phyloP scores from a whole-genome alignment of 1,140 invertebrate genomes.

The Matsumurasca onukii region DNA sequence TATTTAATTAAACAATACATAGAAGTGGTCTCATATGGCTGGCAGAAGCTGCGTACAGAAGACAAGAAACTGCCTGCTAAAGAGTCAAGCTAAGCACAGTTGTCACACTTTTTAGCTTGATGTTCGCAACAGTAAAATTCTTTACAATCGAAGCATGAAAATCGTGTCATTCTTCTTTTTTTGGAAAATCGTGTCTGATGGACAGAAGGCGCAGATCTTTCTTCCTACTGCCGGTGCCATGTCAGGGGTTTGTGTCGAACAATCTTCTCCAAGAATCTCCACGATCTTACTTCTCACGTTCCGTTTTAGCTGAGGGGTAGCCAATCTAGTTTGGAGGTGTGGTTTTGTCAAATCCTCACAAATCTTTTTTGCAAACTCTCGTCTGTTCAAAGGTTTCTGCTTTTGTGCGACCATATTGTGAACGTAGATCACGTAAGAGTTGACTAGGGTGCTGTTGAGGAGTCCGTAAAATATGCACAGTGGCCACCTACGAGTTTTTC shows the following conservation, averaged over 20 bases:
- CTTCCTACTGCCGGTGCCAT: neutral
- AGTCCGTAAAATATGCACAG: slow-evolving; percentile 42
- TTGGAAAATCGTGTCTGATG: no score
- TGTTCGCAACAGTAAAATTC: slow-evolving; percentile 3
- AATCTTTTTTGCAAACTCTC: slow-evolving; percentile 1
- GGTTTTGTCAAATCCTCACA: neutral
- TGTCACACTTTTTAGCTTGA: neutral
- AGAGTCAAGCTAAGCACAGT: no score
- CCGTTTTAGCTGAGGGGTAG: neutral
- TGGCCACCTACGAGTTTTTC: slow-evolving; percentile 44
- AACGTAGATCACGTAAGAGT: slow-evolving; percentile 35
- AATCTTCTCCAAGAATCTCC: neutral
- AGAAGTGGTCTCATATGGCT: no score
- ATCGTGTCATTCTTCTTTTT: slow-evolving; percentile 24
- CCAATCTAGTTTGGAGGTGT: neutral
- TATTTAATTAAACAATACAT: no score
- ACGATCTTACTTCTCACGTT: slow-evolving; percentile 1
- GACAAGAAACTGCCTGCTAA: no score
- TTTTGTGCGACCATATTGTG: neutral
- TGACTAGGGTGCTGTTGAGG: slow-evolving; percentile 40
- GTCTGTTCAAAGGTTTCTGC: neutral
- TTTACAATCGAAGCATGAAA: neutral
- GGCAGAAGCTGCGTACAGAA: no score
- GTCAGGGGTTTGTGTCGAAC: neutral
- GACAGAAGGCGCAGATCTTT: slow-evolving; percentile 17